phyloP scores from a whole-genome alignment of 2,113 vertebrate genomes.

The Rafetus swinhoei region DNA sequence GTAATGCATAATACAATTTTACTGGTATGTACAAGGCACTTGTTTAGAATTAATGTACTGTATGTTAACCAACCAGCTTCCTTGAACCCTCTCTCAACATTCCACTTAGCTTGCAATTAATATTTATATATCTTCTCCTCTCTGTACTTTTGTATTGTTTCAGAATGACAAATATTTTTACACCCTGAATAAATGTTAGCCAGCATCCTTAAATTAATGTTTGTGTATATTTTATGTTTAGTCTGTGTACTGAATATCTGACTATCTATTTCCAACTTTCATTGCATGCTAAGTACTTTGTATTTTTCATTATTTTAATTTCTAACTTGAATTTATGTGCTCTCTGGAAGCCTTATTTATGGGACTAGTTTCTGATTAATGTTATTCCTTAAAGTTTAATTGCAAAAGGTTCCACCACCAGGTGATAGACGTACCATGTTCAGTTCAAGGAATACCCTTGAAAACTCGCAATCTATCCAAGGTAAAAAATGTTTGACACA shows the following conservation, averaged over 20 bases:
- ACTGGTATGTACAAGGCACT: conserved; percentile 14
- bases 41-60: conserved; percentile 44
- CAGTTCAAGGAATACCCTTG: neutral
- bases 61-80: conserved; percentile 39
- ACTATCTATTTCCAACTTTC: conserved; percentile 28
- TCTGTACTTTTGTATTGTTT: conserved; percentile 53
- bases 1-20: conserved; percentile 12
- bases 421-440: neutral
- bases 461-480: neutral
- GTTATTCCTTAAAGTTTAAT: neutral
- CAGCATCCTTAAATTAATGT: conserved; percentile 36
- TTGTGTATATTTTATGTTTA: conserved; percentile 50
- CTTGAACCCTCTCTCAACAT: neutral
- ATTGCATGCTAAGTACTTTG: neutral
- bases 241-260: neutral
- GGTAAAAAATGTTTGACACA: neutral
- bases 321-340: neutral
- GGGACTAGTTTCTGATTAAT: neutral
- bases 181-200: conserved; percentile 51
- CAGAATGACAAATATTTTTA: conserved; percentile 63
- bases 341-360: neutral
- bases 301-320: neutral
- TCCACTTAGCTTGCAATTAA: conserved; percentile 54
- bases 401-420: neutral
- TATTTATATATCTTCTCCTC: conserved; percentile 49